These are phyloP conservation scores for Noturus placidus DNA, from an alignment of 2,113 vertebrate species.

Conservation along the genomic window DNA sequence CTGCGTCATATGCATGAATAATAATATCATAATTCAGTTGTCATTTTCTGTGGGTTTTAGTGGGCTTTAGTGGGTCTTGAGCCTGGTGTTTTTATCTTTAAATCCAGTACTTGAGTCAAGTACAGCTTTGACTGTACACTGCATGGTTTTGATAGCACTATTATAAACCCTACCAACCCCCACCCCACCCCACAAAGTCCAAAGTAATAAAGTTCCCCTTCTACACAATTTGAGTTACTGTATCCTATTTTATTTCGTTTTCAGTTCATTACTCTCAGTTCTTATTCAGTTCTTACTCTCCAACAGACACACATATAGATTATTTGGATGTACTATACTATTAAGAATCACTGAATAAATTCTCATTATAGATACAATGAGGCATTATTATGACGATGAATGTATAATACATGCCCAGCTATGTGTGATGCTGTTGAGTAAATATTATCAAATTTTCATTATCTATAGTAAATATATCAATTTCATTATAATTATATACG, in stretches of 20 bases:
- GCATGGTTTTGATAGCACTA: conserved; percentile 35
- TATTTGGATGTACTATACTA: conserved; percentile 42
- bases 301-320: conserved; percentile 30
- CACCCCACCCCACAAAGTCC: conserved; percentile 10
- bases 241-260: conserved; percentile 46
- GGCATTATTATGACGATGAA: background rate
- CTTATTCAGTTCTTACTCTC: conserved; percentile 36
- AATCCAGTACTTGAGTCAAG: conserved; percentile 47
- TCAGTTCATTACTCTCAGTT: background rate
- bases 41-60: conserved; percentile 4
- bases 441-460: background rate
- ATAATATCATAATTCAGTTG: background rate
- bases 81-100: conserved; percentile 44
- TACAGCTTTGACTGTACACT: conserved; percentile 11
- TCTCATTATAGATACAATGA: background rate
- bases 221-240: conserved; percentile 55
- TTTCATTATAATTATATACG: too few relatives aligned
- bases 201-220: conserved; percentile 55
- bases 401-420: background rate
- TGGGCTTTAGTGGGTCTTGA: conserved; percentile 27
- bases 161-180: conserved; percentile 25
- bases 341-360: background rate
- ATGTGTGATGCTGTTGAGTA: conserved; percentile 23
- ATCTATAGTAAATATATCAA: too few relatives aligned
- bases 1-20: background rate